Percentiles rank a stretch among this genome's conserved stretches.
phyloP scores from a whole-genome alignment of 1,140 invertebrate genomes.

The Scaptomyza graminum region DNA sequence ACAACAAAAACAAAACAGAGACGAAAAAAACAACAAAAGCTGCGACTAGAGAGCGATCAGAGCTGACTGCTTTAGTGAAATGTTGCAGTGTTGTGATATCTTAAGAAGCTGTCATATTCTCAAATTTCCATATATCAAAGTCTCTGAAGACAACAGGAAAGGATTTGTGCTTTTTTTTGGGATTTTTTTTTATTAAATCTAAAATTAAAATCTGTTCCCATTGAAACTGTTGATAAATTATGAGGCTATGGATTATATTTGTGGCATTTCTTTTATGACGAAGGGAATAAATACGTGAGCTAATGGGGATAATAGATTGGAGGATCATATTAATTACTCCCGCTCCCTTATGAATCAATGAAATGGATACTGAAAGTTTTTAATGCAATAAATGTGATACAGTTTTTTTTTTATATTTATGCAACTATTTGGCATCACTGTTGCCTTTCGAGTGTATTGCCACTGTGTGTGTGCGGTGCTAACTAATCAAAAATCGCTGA shows the following conservation, averaged over 20 bases:
- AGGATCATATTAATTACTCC: neutral
- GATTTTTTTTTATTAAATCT: constrained; percentile 1
- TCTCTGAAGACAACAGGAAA: constrained; percentile 9
- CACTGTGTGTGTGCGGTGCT: constrained; percentile 33
- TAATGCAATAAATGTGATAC: neutral
- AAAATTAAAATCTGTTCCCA: neutral
- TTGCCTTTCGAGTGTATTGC: constrained; percentile 4
- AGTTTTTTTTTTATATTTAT: neutral
- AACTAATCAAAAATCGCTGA: constrained; percentile 37
- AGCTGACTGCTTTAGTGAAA: constrained; percentile 16
- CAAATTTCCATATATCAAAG: constrained; percentile 23
- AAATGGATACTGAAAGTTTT: neutral
- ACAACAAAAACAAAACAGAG: constrained; percentile 7
- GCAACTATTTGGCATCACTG: constrained; percentile 33
- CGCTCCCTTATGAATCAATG: neutral
- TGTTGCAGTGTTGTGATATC: constrained; percentile 5
- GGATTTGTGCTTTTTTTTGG: neutral
- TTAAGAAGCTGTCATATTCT: constrained; percentile 21
- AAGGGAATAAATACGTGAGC: neutral
- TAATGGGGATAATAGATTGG: neutral
- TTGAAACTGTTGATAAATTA: neutral
- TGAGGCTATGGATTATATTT: neutral
- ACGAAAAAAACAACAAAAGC: constrained; percentile 3
- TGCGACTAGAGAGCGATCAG: constrained; percentile 14
- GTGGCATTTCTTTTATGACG: neutral